Base-by-base conservation (phyloP, 2,888 invertebrate genomes). In the Hydrotaea cyrtoneurina region DNA sequence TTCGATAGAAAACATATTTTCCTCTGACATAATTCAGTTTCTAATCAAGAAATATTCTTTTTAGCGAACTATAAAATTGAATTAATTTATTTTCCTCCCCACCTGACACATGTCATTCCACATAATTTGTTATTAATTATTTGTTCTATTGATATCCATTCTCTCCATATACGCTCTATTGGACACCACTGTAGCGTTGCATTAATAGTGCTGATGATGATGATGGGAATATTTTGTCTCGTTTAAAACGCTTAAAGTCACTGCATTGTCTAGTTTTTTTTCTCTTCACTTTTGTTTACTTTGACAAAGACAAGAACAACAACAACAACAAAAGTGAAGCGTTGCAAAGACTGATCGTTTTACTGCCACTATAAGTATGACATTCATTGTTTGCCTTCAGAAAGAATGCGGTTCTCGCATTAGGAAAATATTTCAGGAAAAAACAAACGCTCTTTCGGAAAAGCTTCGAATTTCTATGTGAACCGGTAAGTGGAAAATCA, bases 201-300 rank as follows among this genome's bases (percentile, higher is more conserved):
- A 39, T 36, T 43, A 19, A 36, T 66, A 17, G 19, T 39, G n/a
- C n/a, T n/a, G 39, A 19, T 43, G 39, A 66, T 66, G 36, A 64
- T 64, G 39, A 66, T 66, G 66, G 19, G 66, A 66, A 66, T 66
- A 66, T 66, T 36, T 66, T 66, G n/a, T 21, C 66, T 17, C 66
- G 21, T 66, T 66, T 66, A 39, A 66, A 43, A 2, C 11, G 19
- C 43, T 66, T 21, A 66, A 66, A 3, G 66, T 15, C 21, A 19
- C 39, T 39, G 31, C 39, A 66, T 66, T 64, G n/a, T 64, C 10
- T 31, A 31, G 17, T 64, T 64, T 64, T 36, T n/a, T n/a, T n/a
- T n/a, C n/a, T n/a, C n/a, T n/a, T 66, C 39, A 39, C 36, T 64
- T 64, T 66, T 43, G 66, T 66, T 66, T 59, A 23, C 26, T 59